Conservation (phyloP, 2,797 vertebrate genomes). For the Psittacula echo region DNA sequence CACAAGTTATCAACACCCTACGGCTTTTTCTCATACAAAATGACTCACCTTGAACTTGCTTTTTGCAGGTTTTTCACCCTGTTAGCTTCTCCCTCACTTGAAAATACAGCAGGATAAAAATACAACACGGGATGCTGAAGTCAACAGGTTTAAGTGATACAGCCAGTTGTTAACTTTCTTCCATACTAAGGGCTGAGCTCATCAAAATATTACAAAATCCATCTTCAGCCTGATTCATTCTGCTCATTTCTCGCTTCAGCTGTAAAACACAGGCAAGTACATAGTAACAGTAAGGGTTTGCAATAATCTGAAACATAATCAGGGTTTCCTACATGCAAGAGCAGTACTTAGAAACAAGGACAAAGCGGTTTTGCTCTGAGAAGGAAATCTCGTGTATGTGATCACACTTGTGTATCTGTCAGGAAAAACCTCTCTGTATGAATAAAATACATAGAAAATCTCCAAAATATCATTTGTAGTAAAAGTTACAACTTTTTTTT, state of each 20-base stretch:
- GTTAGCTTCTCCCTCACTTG: background rate
- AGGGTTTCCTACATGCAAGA: background rate
- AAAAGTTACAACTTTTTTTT: background rate
- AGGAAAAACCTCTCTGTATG: background rate
- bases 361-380: background rate
- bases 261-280: background rate
- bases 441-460: background rate
- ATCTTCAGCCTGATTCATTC: background rate
- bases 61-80: background rate
- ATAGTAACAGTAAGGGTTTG: background rate
- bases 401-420: fast-evolving
- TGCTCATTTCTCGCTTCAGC: background rate
- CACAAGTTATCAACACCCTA: background rate
- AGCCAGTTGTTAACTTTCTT: background rate
- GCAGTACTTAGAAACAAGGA: background rate
- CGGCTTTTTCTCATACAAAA: background rate
- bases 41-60: slow-evolving; percentile 22
- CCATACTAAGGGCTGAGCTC: background rate
- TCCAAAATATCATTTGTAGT: background rate
- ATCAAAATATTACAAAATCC: background rate
- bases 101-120: background rate
- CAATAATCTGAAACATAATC: background rate
- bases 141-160: background rate
- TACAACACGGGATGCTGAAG: background rate
- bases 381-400: background rate